Evolutionary conservation across 2,797 vertebrate species (phyloP).

Genomic region (Diglossa cyanea): DNA sequence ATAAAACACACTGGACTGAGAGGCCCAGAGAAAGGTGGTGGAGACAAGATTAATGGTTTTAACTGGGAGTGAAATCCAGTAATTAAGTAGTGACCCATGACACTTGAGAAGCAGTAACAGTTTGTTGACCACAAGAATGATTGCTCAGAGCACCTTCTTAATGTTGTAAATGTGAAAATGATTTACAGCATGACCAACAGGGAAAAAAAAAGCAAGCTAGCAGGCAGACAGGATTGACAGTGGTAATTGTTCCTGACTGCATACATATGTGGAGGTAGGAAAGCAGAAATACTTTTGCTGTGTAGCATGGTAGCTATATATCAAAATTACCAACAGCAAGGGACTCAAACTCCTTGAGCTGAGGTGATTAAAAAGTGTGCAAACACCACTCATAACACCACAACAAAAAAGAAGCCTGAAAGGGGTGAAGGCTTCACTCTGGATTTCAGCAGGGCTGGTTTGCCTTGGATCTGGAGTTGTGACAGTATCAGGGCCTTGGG

Average conservation of each 20-base stretch:
- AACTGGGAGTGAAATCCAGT: slow-evolving; percentile 66
- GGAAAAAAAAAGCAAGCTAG: slow-evolving; percentile 14
- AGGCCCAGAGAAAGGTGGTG: slow-evolving; percentile 39
- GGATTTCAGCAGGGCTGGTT: neutral
- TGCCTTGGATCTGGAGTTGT: neutral
- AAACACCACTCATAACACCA: neutral
- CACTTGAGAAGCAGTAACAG: slow-evolving; percentile 63
- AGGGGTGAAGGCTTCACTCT: neutral
- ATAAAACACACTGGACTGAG: slow-evolving; percentile 40
- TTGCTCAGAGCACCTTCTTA: slow-evolving; percentile 53
- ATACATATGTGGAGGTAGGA: slow-evolving; percentile 49
- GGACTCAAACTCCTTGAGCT: neutral
- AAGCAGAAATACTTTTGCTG: slow-evolving; percentile 19
- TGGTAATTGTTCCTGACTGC: slow-evolving; percentile 57
- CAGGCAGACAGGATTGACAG: slow-evolving; percentile 41
- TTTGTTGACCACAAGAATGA: slow-evolving; percentile 60
- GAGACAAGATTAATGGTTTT: slow-evolving; percentile 69
- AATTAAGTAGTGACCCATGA: slow-evolving; percentile 70
- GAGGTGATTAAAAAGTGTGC: neutral
- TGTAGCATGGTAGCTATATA: slow-evolving; percentile 40
- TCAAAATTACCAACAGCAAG: slow-evolving; percentile 44
- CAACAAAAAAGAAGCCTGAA: neutral
- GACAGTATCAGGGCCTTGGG: neutral
- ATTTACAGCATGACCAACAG: slow-evolving; percentile 52
- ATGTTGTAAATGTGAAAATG: slow-evolving; percentile 66